Evolutionary conservation across 2,113 vertebrate genomes (phyloP).

Genomic region (Clarias batrachus): DNA sequence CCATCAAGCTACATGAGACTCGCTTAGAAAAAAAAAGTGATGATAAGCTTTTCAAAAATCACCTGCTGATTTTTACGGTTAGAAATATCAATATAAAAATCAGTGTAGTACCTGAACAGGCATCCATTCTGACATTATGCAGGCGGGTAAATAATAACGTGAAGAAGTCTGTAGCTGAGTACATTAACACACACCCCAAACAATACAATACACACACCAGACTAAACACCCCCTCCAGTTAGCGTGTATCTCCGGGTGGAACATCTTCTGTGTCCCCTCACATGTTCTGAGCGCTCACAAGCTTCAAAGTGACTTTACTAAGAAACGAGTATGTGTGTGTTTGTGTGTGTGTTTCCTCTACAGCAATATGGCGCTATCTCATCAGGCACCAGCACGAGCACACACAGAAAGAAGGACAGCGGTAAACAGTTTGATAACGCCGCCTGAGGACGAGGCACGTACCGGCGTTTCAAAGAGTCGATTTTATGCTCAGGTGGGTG

Average conservation of each 20-base stretch:
- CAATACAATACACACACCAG: constrained; percentile 24
- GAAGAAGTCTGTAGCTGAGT: not conserved
- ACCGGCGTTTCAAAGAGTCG: constrained; percentile 67
- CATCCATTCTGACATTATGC: not conserved
- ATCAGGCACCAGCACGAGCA: constrained; percentile 49
- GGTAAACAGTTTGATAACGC: constrained; percentile 55
- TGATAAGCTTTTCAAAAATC: not conserved
- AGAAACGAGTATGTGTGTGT: not conserved
- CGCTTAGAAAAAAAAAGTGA: not conserved
- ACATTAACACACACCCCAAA: not conserved
- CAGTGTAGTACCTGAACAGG: not conserved
- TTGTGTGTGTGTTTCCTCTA: not conserved
- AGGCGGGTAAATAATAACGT: not conserved
- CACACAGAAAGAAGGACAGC: constrained; percentile 59
- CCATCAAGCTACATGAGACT: not conserved
- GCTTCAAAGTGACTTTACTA: constrained; percentile 22
- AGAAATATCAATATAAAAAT: not conserved
- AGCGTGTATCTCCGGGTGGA: not conserved
- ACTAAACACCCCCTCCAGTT: constrained; percentile 15
- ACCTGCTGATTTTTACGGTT: not conserved
- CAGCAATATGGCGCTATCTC: constrained; percentile 6
- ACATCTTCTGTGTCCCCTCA: constrained; percentile 14
- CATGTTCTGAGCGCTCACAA: not conserved
- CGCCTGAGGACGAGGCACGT: constrained; percentile 35
- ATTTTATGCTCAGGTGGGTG: constrained; percentile 55